Percentiles rank a stretch among this genome's conserved stretches.
phyloP scores from a whole-genome alignment of 1,140 invertebrate genomes.

The Hestina assimilis region DNA sequence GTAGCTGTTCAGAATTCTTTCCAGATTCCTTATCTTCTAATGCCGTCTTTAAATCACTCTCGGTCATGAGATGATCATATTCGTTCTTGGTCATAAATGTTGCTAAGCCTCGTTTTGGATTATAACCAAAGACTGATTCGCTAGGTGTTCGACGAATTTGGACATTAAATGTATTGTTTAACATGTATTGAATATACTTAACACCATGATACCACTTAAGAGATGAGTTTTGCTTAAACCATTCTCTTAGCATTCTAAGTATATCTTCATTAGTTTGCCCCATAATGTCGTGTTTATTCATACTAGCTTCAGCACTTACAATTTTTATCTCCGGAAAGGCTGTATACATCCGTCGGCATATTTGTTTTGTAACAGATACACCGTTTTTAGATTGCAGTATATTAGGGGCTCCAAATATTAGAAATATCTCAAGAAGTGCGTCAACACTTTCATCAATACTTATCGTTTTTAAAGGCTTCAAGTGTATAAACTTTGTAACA shows the following conservation, averaged over 20 bases:
- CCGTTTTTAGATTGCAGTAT: constrained; percentile 55
- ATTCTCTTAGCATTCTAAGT: constrained; percentile 38
- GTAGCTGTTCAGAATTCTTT: constrained; percentile 30
- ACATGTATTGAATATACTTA: constrained; percentile 44
- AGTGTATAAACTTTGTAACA: constrained; percentile 43
- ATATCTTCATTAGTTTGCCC: constrained; percentile 47
- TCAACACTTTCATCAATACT: constrained; percentile 38
- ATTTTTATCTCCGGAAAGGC: constrained; percentile 43
- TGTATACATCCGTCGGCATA: constrained; percentile 39
- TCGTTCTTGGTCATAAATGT: constrained; percentile 33
- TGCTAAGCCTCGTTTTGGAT: constrained; percentile 38
- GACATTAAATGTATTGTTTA: constrained; percentile 42
- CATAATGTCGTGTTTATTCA: constrained; percentile 23
- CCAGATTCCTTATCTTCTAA: constrained; percentile 34
- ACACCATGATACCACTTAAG: constrained; percentile 44
- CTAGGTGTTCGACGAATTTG: constrained; percentile 38
- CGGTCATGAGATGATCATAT: constrained; percentile 32
- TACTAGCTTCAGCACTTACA: constrained; percentile 24
- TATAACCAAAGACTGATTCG: constrained; percentile 37
- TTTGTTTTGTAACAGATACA: constrained; percentile 33
- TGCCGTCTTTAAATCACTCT: constrained; percentile 35
- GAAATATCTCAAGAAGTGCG: constrained; percentile 42
- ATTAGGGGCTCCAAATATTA: constrained; percentile 52
- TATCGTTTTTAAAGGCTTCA: constrained; percentile 41
- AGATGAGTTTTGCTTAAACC: constrained; percentile 30